Conservation (phyloP, 2,113 vertebrate genomes). For the Gallinago media region DNA sequence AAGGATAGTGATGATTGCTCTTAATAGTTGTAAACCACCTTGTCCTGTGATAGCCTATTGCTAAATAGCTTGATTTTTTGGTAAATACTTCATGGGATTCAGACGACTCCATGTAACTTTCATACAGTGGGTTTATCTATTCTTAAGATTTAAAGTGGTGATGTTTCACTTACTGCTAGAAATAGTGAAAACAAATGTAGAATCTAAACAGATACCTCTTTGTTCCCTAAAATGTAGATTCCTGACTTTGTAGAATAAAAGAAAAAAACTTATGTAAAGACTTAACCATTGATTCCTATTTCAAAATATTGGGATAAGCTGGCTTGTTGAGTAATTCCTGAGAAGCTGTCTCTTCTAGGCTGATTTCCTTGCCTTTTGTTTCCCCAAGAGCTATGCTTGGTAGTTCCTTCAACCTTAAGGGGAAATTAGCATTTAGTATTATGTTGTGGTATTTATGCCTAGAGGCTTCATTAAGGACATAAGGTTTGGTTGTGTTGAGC, state of each 20-base stretch:
- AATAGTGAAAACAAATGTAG: not conserved
- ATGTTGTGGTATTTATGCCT: not conserved
- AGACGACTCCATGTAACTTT: not conserved
- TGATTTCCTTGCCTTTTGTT: not conserved
- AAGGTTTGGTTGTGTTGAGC: not conserved
- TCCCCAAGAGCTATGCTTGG: not conserved
- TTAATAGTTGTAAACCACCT: not conserved
- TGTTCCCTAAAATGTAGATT: not conserved
- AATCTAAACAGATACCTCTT: not conserved
- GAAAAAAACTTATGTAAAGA: not conserved
- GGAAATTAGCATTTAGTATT: not conserved
- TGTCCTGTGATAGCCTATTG: not conserved
- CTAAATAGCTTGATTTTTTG: not conserved
- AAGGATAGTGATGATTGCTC: not conserved
- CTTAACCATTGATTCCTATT: not conserved
- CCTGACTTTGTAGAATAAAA: not conserved
- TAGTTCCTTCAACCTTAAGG: not conserved
- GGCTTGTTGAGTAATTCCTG: not conserved
- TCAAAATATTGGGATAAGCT: not conserved
- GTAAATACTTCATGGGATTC: not conserved
- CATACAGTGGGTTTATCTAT: not conserved
- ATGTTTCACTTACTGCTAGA: not conserved
- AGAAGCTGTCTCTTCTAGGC: not conserved
- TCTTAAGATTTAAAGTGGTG: not conserved
- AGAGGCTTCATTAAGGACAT: not conserved